phyloP scores from a whole-genome alignment of 2,113 vertebrate genomes.

The Cynopterus brachyotis region DNA sequence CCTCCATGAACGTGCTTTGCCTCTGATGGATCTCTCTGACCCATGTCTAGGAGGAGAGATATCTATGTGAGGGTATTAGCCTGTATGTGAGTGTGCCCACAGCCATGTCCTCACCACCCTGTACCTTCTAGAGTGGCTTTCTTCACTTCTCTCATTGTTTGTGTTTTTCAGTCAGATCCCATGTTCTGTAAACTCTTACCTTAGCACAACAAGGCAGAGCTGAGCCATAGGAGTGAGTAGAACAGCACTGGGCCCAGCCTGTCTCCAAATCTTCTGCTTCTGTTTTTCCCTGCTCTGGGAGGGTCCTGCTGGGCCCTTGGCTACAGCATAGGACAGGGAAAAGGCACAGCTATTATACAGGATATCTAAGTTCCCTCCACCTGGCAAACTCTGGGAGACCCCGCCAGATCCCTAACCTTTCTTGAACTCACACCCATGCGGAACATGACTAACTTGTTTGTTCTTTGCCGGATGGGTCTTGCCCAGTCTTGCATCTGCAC shows the following conservation, averaged over 20 bases:
- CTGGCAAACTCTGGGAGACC: not conserved
- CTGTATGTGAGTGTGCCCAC: not conserved
- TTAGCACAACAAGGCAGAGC: not conserved
- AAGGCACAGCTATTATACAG: not conserved
- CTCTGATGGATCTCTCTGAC: not conserved
- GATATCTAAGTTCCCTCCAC: not conserved
- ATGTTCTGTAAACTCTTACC: not conserved
- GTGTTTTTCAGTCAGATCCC: not conserved
- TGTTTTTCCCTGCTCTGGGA: not conserved
- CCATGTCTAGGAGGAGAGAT: fast-evolving
- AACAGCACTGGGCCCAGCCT: not conserved
- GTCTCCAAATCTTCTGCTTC: not conserved
- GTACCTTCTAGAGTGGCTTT: not conserved
- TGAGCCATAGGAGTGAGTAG: not conserved
- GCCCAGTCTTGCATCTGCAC: not conserved
- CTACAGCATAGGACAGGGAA: not conserved
- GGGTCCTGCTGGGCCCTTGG: not conserved
- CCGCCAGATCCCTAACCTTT: not conserved
- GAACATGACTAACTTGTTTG: not conserved
- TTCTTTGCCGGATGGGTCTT: not conserved
- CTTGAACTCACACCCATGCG: not conserved
- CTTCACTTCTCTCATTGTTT: not conserved
- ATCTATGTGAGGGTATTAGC: too few relatives aligned
- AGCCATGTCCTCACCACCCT: not conserved
- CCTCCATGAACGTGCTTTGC: not conserved